Evolutionary conservation across 2,888 invertebrate species (phyloP).

Genomic region (Hoplodrina blanda): DNA sequence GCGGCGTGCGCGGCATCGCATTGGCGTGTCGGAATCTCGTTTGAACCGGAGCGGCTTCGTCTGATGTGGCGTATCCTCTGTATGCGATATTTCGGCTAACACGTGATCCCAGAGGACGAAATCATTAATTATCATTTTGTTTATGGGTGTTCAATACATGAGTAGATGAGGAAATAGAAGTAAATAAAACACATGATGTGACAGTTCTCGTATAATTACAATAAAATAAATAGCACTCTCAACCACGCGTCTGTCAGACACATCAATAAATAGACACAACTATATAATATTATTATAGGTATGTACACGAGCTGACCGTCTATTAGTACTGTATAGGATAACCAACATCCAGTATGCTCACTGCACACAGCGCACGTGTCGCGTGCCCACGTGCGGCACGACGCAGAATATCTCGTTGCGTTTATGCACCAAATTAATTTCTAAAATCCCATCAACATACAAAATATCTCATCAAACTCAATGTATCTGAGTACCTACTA

Average conservation of each 20-base stretch:
- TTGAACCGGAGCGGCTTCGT: too few relatives aligned
- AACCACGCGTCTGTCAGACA: constrained; percentile 69
- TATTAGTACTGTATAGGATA: not conserved
- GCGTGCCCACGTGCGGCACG: not conserved
- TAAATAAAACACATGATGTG: constrained; percentile 39
- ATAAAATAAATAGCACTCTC: constrained; percentile 81
- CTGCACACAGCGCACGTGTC: not conserved
- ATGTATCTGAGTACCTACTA: too few relatives aligned
- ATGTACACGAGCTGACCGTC: constrained; percentile 52
- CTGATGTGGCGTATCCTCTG: too few relatives aligned
- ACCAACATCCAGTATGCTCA: too few relatives aligned
- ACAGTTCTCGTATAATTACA: constrained; percentile 68
- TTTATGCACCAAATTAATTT: constrained; percentile 21
- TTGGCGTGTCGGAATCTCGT: too few relatives aligned
- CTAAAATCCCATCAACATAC: constrained; percentile 18
- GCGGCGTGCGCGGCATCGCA: too few relatives aligned
- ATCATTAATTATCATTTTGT: too few relatives aligned
- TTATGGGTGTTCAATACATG: not conserved
- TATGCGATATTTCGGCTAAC: too few relatives aligned
- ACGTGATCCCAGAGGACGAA: too few relatives aligned
- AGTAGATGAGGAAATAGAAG: not conserved
- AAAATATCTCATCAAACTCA: constrained; percentile 7
- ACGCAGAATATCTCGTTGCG: constrained; percentile 27
- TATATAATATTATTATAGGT: constrained; percentile 39
- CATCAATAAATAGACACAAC: constrained; percentile 74